These are phyloP conservation scores for Plestiodon gilberti DNA, from an alignment of 2,113 vertebrate genomes.

Conservation along the genomic window DNA sequence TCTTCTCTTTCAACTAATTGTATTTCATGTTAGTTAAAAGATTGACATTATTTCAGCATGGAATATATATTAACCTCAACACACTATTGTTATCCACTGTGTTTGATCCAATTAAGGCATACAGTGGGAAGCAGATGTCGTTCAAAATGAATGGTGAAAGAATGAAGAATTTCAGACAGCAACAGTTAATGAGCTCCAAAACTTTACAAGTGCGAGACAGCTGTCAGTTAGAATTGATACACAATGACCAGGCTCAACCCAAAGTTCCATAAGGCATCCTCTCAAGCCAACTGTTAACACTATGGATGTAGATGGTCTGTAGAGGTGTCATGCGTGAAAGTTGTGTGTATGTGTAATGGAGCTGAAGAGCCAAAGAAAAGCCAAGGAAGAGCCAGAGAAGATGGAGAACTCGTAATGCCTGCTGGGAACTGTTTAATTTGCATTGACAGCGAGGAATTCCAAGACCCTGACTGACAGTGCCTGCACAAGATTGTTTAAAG, in stretches of 20 bases:
- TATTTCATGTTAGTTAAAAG: slow-evolving; percentile 3
- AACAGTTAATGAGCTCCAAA: background rate
- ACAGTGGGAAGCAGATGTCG: background rate
- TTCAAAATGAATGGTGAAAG: background rate
- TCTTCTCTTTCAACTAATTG: slow-evolving; percentile 10
- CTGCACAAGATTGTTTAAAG: too few species aligned
- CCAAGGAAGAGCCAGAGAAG: too few species aligned
- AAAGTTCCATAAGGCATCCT: background rate
- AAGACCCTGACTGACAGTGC: too few species aligned
- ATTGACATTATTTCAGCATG: background rate
- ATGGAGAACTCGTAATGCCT: too few species aligned
- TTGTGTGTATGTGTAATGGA: too few species aligned
- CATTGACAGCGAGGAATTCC: too few species aligned
- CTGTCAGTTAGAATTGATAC: background rate
- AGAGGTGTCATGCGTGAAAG: too few species aligned
- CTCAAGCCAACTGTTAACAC: too few species aligned
- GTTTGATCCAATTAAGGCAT: slow-evolving; percentile 20
- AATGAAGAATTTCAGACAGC: background rate
- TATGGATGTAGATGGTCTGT: too few species aligned
- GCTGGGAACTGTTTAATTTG: too few species aligned
- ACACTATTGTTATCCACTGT: background rate
- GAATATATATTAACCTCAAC: background rate
- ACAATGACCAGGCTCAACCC: background rate
- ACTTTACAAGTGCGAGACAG: background rate
- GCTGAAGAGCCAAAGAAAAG: too few species aligned